A percentile compares a stretch with the other conserved stretches of the same genome.
phyloP scores from a whole-genome alignment of 2,888 invertebrate genomes.

The Miltochrista miniata region DNA sequence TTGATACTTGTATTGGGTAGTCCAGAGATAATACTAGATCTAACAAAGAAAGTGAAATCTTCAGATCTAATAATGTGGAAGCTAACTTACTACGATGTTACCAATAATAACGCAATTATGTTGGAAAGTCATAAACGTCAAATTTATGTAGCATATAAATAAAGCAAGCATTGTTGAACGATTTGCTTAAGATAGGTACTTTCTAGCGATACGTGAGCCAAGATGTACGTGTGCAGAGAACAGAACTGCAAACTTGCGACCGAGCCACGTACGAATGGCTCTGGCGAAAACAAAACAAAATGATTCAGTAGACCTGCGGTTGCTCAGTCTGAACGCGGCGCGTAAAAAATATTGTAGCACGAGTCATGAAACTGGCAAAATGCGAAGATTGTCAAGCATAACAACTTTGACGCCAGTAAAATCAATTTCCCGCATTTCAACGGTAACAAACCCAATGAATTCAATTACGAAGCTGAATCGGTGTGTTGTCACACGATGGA shows the following conservation, averaged over 20 bases:
- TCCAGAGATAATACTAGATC: too few relatives aligned
- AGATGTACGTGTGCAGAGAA: conserved; percentile 51
- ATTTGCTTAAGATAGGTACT: conserved; percentile 53
- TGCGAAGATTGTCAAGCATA: conserved; percentile 32
- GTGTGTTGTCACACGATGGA: conserved; percentile 51
- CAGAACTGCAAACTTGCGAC: conserved; percentile 47
- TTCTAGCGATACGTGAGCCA: conserved; percentile 58
- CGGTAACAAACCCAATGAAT: conserved; percentile 48
- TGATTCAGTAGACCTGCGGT: conserved; percentile 31
- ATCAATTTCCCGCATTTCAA: conserved; percentile 40
- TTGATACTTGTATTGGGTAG: too few relatives aligned
- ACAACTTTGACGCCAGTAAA: conserved; percentile 34
- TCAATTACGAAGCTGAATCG: conserved; percentile 46
- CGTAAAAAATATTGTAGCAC: conserved; percentile 50
- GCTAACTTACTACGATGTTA: conserved; percentile 29
- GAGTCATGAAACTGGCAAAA: conserved; percentile 43
- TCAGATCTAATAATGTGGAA: conserved; percentile 16
- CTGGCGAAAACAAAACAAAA: conserved; percentile 55
- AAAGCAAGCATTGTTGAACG: conserved; percentile 34
- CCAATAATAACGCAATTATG: conserved; percentile 38
- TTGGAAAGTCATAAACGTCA: conserved; percentile 27
- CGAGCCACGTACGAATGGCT: conserved; percentile 37
- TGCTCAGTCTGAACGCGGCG: conserved; percentile 33
- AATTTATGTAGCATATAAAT: conserved; percentile 39
- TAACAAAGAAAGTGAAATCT: conserved; percentile 39